Percentiles rank a stretch among this genome's conserved stretches.
These are phyloP conservation scores for Gymnoscelis rufifasciata DNA, from an alignment of 2,888 invertebrate genomes.

Conservation along the genomic window DNA sequence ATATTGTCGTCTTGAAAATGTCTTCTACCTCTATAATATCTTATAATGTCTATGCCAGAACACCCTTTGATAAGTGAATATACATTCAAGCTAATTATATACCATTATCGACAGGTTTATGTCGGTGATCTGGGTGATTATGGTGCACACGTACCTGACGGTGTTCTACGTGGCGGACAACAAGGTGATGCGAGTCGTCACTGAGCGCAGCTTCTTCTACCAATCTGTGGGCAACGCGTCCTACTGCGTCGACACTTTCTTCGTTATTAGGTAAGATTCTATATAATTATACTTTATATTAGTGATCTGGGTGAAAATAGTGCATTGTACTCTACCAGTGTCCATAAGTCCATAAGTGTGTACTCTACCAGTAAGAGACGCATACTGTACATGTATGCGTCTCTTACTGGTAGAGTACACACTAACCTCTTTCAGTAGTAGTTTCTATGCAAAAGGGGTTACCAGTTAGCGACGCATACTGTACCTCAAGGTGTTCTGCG, in stretches of 20 bases:
- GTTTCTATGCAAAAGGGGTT: too few species aligned
- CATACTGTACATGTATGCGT: too few species aligned
- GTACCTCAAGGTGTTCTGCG: conserved; percentile 87
- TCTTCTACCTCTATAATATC: too few species aligned
- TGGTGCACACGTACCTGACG: conserved; percentile 91
- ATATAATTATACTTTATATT: neutral
- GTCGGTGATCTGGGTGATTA: conserved; percentile 89
- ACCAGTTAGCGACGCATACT: too few species aligned
- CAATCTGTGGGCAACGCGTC: conserved; percentile 92
- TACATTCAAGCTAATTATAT: neutral
- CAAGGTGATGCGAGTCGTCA: conserved; percentile 84
- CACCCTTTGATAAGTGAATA: too few species aligned
- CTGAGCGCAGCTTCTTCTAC: conserved; percentile 87
- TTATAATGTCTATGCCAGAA: too few species aligned
- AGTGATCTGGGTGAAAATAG: neutral
- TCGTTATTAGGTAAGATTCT: conserved; percentile 85
- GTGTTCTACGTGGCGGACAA: conserved; percentile 88
- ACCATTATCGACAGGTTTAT: conserved; percentile 73
- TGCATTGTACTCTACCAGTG: too few species aligned
- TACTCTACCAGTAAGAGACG: too few species aligned
- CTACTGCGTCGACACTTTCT: conserved; percentile 92
- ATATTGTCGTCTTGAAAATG: too few species aligned
- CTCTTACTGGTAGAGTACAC: too few species aligned
- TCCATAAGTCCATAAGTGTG: too few species aligned
- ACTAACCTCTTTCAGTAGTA: too few species aligned